Evolutionary conservation across 2,797 vertebrate species (phyloP).

Genomic region (Poeciliopsis gracilis): DNA sequence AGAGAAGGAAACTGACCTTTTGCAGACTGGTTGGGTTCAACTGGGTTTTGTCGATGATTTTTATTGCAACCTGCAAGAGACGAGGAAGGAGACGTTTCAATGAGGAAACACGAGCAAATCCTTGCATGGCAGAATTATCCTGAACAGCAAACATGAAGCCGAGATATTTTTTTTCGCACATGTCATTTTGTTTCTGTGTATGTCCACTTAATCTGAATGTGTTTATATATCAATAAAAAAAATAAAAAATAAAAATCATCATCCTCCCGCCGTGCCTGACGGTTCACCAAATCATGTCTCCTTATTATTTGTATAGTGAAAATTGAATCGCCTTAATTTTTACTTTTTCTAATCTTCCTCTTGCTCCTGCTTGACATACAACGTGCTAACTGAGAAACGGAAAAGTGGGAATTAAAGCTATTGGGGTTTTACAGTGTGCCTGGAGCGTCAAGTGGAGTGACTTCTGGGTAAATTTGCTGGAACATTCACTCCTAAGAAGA

Average conservation of each 20-base stretch:
- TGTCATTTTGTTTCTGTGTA: no score
- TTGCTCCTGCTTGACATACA: background rate
- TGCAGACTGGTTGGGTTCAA: conserved; percentile 95
- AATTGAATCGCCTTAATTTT: background rate
- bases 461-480: conserved; percentile 2
- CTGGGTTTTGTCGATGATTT: conserved; percentile 97
- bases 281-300: background rate
- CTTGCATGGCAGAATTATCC: background rate
- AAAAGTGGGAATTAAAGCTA: background rate
- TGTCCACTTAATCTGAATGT: no score
- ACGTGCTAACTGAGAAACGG: background rate
- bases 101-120: conserved; percentile 14
- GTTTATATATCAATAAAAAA: no score
- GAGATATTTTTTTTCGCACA: background rate
- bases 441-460: conserved; percentile 1
- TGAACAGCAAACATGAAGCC: background rate
- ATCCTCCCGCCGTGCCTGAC: background rate
- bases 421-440: background rate
- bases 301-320: background rate
- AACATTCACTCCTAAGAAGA: conserved; percentile 3
- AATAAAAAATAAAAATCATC: background rate
- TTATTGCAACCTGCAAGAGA: conserved; percentile 92
- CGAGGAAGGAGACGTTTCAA: conserved; percentile 13
- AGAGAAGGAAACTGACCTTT: conserved; percentile 82
- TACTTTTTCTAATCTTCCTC: background rate